These are phyloP conservation scores for Clarias macrocephalus DNA, from an alignment of 2,113 vertebrate genomes.

Conservation along the genomic window DNA sequence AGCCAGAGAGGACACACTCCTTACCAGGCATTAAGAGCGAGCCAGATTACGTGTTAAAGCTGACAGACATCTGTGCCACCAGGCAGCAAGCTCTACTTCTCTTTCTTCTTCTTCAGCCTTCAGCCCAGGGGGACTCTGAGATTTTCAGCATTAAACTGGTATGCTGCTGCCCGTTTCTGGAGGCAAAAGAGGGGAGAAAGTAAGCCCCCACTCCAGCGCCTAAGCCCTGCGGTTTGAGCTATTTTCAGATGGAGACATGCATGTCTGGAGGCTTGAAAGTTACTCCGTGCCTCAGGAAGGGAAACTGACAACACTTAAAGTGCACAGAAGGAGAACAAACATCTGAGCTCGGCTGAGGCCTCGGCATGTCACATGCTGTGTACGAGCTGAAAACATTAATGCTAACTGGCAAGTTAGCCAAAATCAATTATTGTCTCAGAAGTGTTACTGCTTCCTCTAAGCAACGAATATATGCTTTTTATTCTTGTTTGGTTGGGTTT, in stretches of 20 bases:
- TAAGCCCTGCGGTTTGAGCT: slow-evolving; percentile 68
- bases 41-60: slow-evolving; percentile 32
- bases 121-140: slow-evolving; percentile 52
- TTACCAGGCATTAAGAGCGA: slow-evolving; percentile 65
- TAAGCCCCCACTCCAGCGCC: slow-evolving; percentile 59
- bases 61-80: slow-evolving; percentile 54
- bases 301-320: slow-evolving; percentile 61
- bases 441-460: not conserved
- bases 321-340: slow-evolving; percentile 45
- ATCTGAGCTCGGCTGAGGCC: slow-evolving; percentile 34
- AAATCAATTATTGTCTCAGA: not conserved
- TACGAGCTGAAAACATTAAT: slow-evolving; percentile 15
- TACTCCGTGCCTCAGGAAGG: slow-evolving; percentile 55
- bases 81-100: slow-evolving; percentile 62
- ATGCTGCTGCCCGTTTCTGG: slow-evolving; percentile 64
- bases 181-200: slow-evolving; percentile 65
- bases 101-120: slow-evolving; percentile 50
- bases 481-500: not conserved
- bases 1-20: slow-evolving; percentile 52
- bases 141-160: slow-evolving; percentile 61
- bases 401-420: not conserved
- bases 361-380: not conserved
- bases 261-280: slow-evolving; percentile 65
- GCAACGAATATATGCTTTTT: not conserved
- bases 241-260: slow-evolving; percentile 78